Percentiles rank a stretch among this genome's conserved stretches.
Conservation (phyloP, 2,888 invertebrate genomes). For the Chloroclysta siterata region DNA sequence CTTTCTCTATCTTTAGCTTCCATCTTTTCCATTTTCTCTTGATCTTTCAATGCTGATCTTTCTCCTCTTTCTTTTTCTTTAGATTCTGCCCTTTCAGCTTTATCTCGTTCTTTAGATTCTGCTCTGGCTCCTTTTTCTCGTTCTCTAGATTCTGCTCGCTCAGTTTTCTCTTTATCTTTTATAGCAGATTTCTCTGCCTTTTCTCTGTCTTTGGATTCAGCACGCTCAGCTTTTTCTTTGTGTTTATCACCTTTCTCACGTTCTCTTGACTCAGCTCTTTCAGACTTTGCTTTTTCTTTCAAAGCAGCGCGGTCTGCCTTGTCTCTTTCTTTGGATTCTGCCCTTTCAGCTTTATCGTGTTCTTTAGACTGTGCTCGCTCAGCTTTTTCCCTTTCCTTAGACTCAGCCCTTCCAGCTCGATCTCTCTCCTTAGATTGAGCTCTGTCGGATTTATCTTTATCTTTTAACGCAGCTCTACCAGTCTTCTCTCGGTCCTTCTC, state of each 20-base stretch:
- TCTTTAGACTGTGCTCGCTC: slow-evolving; percentile 21
- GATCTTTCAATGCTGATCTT: slow-evolving; percentile 10
- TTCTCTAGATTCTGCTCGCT: slow-evolving; percentile 3
- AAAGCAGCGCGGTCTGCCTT: neutral
- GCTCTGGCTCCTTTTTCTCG: slow-evolving; percentile 15
- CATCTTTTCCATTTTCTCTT: slow-evolving; percentile 22
- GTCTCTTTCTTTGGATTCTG: slow-evolving; percentile 22
- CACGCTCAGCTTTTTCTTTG: slow-evolving; percentile 24
- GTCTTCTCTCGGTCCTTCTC: slow-evolving; percentile 22
- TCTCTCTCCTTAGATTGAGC: slow-evolving; percentile 27
- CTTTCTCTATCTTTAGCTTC: slow-evolving; percentile 22
- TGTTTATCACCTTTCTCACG: slow-evolving; percentile 29
- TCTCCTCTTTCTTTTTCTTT: slow-evolving; percentile 10
- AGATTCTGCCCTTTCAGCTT: slow-evolving; percentile 19
- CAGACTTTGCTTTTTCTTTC: slow-evolving; percentile 22
- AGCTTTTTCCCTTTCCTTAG: slow-evolving; percentile 33
- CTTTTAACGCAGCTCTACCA: slow-evolving; percentile 13
- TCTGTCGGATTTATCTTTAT: slow-evolving; percentile 23
- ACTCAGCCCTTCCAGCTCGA: slow-evolving; percentile 18
- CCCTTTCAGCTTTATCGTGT: neutral
- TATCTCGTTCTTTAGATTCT: slow-evolving; percentile 5
- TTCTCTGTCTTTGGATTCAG: slow-evolving; percentile 23
- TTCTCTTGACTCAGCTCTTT: slow-evolving; percentile 20
- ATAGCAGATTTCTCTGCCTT: slow-evolving; percentile 29
- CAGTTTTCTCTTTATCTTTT: slow-evolving; percentile 16